A percentile compares a stretch with the other conserved stretches of the same genome.
Evolutionary conservation across 1,140 invertebrate species (phyloP).

Genomic region (Apis cerana): DNA sequence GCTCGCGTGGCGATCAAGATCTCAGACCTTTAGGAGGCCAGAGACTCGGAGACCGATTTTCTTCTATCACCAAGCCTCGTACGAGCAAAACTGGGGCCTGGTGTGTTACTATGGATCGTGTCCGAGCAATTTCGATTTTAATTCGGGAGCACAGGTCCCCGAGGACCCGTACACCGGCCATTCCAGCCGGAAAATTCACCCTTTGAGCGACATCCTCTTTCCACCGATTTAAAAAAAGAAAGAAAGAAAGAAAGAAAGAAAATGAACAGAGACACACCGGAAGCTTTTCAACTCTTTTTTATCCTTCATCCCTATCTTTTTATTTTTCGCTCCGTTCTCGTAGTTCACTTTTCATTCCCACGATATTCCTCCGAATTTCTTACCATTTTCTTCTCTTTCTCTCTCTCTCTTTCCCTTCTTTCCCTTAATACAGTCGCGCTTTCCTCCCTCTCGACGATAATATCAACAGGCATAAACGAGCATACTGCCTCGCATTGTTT

Average conservation of each 20-base stretch:
- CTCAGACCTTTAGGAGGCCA: constrained; percentile 1
- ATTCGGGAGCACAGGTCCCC: constrained; percentile 36
- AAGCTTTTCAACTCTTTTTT: constrained; percentile 55
- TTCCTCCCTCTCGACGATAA: constrained; percentile 13
- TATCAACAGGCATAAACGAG: constrained; percentile 33
- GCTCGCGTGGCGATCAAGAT: constrained; percentile 56
- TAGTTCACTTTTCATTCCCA: background rate
- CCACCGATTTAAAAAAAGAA: constrained; percentile 3
- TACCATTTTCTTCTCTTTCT: background rate
- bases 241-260: constrained; percentile 44
- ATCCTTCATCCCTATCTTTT: background rate
- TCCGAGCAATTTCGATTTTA: constrained; percentile 42
- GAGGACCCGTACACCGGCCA: constrained; percentile 1
- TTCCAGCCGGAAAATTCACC: constrained; percentile 48
- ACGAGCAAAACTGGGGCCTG: too few species aligned
- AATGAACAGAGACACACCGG: constrained; percentile 36
- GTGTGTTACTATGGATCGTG: background rate
- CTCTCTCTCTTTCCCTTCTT: background rate
- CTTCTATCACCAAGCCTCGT: constrained; percentile 28
- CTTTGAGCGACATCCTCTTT: constrained; percentile 55
- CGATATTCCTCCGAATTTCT: background rate
- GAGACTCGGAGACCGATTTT: constrained; percentile 47
- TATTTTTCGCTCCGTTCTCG: background rate
- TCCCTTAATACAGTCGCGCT: background rate
- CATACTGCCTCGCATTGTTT: constrained; percentile 8